Percentiles rank a stretch among this genome's conserved stretches.
Conservation (phyloP, 2,113 vertebrate genomes). For the Poeciliopsis occidentalis region DNA sequence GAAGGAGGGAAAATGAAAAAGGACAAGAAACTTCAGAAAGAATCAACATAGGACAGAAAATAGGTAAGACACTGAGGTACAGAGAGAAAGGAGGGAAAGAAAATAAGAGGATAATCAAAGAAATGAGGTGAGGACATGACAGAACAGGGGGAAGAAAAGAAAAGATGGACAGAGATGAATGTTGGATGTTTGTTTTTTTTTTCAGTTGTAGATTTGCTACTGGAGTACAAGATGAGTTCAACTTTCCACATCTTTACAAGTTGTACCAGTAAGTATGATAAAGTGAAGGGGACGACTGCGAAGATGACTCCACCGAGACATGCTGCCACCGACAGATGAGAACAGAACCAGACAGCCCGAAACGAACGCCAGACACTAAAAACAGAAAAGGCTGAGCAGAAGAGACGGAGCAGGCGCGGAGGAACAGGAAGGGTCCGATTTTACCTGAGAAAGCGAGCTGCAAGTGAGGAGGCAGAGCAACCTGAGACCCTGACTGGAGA, state of each 20-base stretch:
- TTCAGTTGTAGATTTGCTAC: too few relatives aligned
- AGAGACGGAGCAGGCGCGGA: constrained; percentile 32
- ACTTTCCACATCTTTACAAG: background rate
- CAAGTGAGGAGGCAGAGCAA: constrained; percentile 93
- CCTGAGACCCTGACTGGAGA: constrained; percentile 96
- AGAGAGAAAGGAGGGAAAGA: too few relatives aligned
- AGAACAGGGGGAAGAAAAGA: background rate
- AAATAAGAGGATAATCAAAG: too few relatives aligned
- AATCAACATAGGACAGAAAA: background rate
- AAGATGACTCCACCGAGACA: constrained; percentile 30
- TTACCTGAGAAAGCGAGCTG: constrained; percentile 98
- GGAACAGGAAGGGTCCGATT: constrained; percentile 47
- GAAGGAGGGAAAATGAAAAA: too few relatives aligned
- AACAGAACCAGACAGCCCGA: constrained; percentile 34
- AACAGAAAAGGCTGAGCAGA: background rate
- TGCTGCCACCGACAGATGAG: constrained; percentile 54
- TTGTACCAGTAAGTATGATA: background rate
- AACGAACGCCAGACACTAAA: constrained; percentile 37
- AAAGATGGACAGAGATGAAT: background rate
- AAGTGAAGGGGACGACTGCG: background rate
- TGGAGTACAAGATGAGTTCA: too few relatives aligned
- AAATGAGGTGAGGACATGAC: too few relatives aligned
- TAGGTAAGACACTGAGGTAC: background rate
- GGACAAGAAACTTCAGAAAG: background rate
- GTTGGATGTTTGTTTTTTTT: background rate